Evolutionary conservation across 2,113 vertebrate species (phyloP).

Genomic region (Tautogolabrus adspersus): DNA sequence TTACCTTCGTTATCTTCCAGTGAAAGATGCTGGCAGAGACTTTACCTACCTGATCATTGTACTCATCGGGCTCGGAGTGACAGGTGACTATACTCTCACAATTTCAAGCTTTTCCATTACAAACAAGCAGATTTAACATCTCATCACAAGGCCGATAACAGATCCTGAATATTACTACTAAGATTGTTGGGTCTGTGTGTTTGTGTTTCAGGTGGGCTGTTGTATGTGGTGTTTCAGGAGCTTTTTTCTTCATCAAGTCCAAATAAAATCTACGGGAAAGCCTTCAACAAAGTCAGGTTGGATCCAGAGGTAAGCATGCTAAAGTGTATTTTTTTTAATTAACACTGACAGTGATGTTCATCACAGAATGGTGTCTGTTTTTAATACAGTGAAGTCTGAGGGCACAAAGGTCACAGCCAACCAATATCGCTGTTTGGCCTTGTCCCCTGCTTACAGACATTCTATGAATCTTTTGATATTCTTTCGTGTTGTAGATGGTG

Average conservation of each 20-base stretch:
- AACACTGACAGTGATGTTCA: too few species aligned
- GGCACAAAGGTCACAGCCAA: too few species aligned
- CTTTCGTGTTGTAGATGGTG: too few species aligned
- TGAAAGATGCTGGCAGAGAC: conserved; percentile 93
- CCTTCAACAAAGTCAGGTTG: conserved; percentile 90
- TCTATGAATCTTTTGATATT: too few species aligned
- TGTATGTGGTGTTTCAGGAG: conserved; percentile 95
- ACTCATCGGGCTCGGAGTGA: conserved; percentile 90
- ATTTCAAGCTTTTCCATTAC: not conserved
- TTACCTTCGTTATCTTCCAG: conserved; percentile 78
- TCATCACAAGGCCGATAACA: not conserved
- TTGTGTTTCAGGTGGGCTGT: conserved; percentile 86
- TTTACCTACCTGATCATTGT: conserved; percentile 93
- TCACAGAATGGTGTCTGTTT: too few species aligned
- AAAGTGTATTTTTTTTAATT: too few species aligned
- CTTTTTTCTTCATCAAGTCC: conserved; percentile 95
- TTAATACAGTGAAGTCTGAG: too few species aligned
- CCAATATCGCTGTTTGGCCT: too few species aligned
- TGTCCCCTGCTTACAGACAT: too few species aligned
- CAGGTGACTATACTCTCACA: conserved; percentile 82
- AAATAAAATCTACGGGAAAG: conserved; percentile 92
- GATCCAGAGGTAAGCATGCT: conserved; percentile 89
- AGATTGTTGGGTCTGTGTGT: not conserved
- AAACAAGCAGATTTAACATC: not conserved
- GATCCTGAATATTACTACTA: not conserved